Evolutionary conservation across 2,888 invertebrate species (phyloP).

Genomic region (Acleris cristana): DNA sequence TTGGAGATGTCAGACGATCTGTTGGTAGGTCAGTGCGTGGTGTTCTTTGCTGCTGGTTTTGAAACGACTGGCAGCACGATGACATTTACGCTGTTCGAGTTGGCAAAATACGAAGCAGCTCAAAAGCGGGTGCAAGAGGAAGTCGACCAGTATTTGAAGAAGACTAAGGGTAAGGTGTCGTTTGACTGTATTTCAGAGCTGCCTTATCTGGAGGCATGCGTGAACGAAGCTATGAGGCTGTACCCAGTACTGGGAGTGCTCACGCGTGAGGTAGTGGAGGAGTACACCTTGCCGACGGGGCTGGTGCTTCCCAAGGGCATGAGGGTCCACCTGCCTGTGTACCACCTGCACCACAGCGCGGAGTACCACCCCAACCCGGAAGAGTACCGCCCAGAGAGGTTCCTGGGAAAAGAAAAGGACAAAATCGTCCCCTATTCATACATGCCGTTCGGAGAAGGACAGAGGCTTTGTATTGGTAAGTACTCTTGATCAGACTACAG

Average conservation of each 20-base stretch:
- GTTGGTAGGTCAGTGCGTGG: slow-evolving; percentile 77
- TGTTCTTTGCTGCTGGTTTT: slow-evolving; percentile 80
- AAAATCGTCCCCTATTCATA: slow-evolving; percentile 35
- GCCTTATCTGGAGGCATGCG: slow-evolving; percentile 72
- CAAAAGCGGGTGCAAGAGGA: slow-evolving; percentile 72
- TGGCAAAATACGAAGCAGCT: slow-evolving; percentile 69
- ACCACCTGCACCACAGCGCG: slow-evolving; percentile 18
- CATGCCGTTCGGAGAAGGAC: slow-evolving; percentile 41
- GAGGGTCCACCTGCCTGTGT: slow-evolving; percentile 31
- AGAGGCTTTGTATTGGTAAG: slow-evolving; percentile 40
- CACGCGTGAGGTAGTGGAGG: slow-evolving; percentile 47
- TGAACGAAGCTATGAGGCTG: slow-evolving; percentile 70
- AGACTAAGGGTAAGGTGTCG: slow-evolving; percentile 61
- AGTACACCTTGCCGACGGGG: slow-evolving; percentile 26
- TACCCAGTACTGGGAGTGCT: slow-evolving; percentile 64
- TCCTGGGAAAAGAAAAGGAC: slow-evolving; percentile 17
- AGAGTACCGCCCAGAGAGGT: slow-evolving; percentile 26
- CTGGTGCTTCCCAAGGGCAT: slow-evolving; percentile 23
- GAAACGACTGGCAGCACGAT: slow-evolving; percentile 80
- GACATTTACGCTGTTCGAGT: slow-evolving; percentile 73
- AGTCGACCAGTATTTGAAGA: slow-evolving; percentile 58
- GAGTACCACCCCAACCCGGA: slow-evolving; percentile 26
- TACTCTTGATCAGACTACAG: neutral
- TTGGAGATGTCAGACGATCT: slow-evolving; percentile 67
- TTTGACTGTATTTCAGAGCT: slow-evolving; percentile 75